Percentiles rank a stretch among this genome's conserved stretches.
Evolutionary conservation across 2,113 vertebrate genomes (phyloP).

Genomic region (Balaenoptera acutorostrata): DNA sequence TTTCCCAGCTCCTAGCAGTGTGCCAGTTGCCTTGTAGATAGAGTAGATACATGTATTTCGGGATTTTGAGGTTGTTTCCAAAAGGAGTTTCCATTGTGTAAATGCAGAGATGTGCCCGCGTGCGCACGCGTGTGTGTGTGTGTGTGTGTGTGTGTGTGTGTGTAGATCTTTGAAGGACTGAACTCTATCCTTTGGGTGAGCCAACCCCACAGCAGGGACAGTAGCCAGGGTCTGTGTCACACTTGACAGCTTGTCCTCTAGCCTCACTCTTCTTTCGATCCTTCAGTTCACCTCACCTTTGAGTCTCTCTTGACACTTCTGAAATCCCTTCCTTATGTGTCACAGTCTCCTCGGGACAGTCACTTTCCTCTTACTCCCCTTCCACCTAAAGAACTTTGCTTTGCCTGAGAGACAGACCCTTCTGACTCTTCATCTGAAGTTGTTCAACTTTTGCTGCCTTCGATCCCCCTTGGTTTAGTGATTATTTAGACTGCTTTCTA

Average conservation of each 20-base stretch:
- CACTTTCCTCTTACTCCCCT: neutral
- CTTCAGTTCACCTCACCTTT: neutral
- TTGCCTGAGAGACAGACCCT: neutral
- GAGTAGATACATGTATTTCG: neutral
- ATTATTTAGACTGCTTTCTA: neutral
- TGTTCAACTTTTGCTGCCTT: neutral
- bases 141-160: neutral
- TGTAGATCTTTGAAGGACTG: neutral
- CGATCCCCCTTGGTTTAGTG: neutral
- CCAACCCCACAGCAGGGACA: neutral
- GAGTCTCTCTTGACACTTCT: neutral
- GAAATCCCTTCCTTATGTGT: neutral
- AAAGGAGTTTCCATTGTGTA: neutral
- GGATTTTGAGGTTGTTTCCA: constrained; percentile 3
- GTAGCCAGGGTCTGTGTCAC: neutral
- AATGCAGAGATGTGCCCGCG: neutral
- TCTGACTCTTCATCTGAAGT: neutral
- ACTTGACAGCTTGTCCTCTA: neutral
- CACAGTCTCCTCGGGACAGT: neutral
- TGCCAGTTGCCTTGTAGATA: neutral
- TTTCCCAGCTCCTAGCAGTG: neutral
- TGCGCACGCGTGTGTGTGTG: neutral
- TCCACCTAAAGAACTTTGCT: neutral
- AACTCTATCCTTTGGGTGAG: neutral
- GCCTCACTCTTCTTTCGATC: neutral